A percentile compares a stretch with the other conserved stretches of the same genome.
Conservation (phyloP, 2,113 vertebrate species). For the Perca fluviatilis region DNA sequence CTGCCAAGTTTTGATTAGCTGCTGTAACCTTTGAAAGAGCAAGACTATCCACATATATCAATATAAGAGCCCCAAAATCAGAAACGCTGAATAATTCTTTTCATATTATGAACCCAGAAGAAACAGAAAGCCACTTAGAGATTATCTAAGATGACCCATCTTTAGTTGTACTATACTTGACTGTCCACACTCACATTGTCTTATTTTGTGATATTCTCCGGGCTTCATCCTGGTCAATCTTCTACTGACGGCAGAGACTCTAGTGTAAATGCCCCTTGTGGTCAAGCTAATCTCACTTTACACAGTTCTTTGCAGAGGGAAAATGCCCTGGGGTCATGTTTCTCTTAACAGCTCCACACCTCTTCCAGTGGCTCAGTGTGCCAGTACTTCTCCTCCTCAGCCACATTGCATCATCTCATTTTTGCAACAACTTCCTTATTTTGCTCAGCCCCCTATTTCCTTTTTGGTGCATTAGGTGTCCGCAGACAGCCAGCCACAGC, state of each 20-base stretch:
- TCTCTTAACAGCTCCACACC: slow-evolving; percentile 58
- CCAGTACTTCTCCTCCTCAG: slow-evolving; percentile 9
- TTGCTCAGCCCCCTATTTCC: slow-evolving; percentile 29
- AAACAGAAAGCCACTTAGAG: background rate
- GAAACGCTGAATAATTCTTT: slow-evolving; percentile 22
- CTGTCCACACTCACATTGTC: slow-evolving; percentile 13
- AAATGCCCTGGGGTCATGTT: slow-evolving; percentile 61
- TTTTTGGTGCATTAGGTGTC: slow-evolving; percentile 64
- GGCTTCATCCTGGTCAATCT: slow-evolving; percentile 38
- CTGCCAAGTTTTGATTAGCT: slow-evolving; percentile 35
- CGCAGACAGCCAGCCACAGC: slow-evolving; percentile 49
- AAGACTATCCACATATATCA: background rate
- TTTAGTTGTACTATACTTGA: background rate
- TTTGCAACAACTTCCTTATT: slow-evolving; percentile 57
- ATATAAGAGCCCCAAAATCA: too few relatives aligned
- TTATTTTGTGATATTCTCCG: background rate
- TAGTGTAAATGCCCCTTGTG: slow-evolving; percentile 37
- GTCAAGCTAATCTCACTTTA: slow-evolving; percentile 63
- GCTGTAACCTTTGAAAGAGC: slow-evolving; percentile 26
- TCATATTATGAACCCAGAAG: slow-evolving; percentile 18
- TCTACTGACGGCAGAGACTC: slow-evolving; percentile 29
- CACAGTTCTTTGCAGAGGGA: slow-evolving; percentile 43
- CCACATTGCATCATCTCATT: slow-evolving; percentile 50
- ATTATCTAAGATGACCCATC: background rate
- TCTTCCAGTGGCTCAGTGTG: slow-evolving; percentile 37